phyloP scores from a whole-genome alignment of 2,888 invertebrate species.

The Cetonia aurata region DNA sequence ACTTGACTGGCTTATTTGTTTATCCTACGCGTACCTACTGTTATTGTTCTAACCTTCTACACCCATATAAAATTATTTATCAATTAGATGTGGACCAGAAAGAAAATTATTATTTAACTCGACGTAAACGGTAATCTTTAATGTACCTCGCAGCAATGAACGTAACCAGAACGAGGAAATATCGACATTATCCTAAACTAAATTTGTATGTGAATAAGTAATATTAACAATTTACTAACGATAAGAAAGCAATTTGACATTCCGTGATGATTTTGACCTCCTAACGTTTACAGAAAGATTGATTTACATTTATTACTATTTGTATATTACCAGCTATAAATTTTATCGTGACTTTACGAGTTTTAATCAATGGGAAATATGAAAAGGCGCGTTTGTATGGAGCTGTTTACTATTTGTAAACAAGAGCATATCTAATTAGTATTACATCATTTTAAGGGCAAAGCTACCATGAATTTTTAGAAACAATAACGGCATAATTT shows the following conservation, averaged over 20 bases:
- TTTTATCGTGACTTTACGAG: slow-evolving; percentile 6
- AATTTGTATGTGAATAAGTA: too few relatives aligned
- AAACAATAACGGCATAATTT: too few relatives aligned
- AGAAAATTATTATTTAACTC: too few relatives aligned
- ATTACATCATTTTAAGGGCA: too few relatives aligned
- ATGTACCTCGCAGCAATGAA: too few relatives aligned
- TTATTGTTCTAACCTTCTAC: slow-evolving; percentile 1
- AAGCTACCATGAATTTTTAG: too few relatives aligned
- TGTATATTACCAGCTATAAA: not conserved
- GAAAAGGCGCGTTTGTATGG: not conserved
- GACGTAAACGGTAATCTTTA: too few relatives aligned
- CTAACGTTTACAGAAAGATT: not conserved
- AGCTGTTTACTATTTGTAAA: too few relatives aligned
- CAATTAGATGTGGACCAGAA: too few relatives aligned
- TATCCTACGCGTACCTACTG: not conserved
- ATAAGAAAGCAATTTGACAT: slow-evolving; percentile 14
- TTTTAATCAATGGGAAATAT: not conserved
- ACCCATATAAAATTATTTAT: not conserved
- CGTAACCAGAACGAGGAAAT: too few relatives aligned
- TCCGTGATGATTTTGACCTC: slow-evolving; percentile 8
- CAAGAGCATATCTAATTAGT: too few relatives aligned
- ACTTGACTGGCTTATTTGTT: slow-evolving; percentile 10
- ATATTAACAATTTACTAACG: not conserved
- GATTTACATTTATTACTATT: slow-evolving; percentile 15
- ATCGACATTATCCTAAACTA: too few relatives aligned